Conservation (phyloP, 2,888 invertebrate genomes). For the Hetaerina titia region DNA sequence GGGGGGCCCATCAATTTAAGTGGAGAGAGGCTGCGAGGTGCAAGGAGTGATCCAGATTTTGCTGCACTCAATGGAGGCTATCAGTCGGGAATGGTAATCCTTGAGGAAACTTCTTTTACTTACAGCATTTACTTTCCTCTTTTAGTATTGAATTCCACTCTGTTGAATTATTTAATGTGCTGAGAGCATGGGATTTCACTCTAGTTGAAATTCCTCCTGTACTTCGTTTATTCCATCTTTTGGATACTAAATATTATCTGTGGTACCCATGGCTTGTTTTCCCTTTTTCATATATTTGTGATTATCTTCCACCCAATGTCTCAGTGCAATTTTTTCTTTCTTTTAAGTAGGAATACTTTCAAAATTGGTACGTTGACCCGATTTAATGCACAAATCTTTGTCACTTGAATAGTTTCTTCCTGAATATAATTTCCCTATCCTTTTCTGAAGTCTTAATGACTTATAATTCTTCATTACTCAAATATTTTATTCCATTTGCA, state of each 20-base stretch:
- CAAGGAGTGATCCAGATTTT: slow-evolving; percentile 62
- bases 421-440: not conserved
- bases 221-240: too few species aligned
- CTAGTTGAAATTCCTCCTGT: too few species aligned
- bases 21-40: slow-evolving; percentile 59
- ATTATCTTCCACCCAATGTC: not conserved
- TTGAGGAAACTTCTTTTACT: not conserved
- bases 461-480: not conserved
- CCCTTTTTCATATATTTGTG: not conserved
- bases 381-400: too few species aligned
- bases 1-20: slow-evolving; percentile 55
- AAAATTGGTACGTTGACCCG: not conserved
- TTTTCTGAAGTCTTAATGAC: not conserved
- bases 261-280: too few species aligned
- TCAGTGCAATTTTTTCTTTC: not conserved
- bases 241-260: too few species aligned
- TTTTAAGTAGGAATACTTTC: not conserved
- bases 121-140: too few species aligned
- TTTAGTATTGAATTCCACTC: too few species aligned
- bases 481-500: not conserved
- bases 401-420: too few species aligned
- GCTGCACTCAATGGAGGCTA: slow-evolving; percentile 55
- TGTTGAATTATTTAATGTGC: too few species aligned
- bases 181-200: too few species aligned
- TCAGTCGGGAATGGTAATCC: slow-evolving; percentile 36